Conservation (phyloP, 2,797 vertebrate species). For the Phalloptychus januarius region DNA sequence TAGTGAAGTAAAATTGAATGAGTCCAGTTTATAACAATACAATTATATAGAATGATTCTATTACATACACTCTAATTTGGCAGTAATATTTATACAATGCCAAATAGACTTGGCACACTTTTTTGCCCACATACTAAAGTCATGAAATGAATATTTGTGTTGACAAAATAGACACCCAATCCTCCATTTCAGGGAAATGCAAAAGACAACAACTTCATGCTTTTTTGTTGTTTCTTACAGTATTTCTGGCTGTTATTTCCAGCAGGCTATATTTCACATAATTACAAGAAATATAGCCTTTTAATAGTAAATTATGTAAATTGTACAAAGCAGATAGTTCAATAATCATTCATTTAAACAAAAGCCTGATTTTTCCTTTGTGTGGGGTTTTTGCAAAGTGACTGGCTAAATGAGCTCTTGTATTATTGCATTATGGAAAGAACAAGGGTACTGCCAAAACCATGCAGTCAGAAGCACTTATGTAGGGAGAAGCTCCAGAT, state of each 20-base stretch:
- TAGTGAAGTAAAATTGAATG: background rate
- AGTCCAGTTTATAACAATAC: background rate
- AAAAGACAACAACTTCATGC: background rate
- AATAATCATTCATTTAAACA: conserved; percentile 43
- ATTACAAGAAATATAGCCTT: background rate
- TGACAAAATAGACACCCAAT: background rate
- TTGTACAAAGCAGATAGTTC: conserved; percentile 29
- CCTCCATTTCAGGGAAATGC: background rate
- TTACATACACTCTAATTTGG: background rate
- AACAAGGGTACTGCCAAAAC: conserved; percentile 69
- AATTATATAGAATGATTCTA: background rate
- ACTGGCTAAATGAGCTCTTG: conserved; percentile 63
- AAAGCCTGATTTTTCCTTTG: conserved; percentile 33
- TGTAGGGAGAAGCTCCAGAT: conserved; percentile 66
- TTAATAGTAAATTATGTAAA: conserved; percentile 10
- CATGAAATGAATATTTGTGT: background rate
- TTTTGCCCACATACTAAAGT: background rate
- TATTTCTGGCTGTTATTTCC: background rate
- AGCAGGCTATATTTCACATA: background rate
- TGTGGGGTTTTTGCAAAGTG: conserved; percentile 50
- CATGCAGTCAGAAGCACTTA: conserved; percentile 69
- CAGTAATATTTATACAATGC: background rate
- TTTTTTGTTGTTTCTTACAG: background rate
- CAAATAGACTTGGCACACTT: background rate
- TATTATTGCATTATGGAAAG: conserved; percentile 72